Percentiles rank a stretch among this genome's conserved stretches.
phyloP scores from a whole-genome alignment of 2,888 invertebrate genomes.

The Osedax frankpressi region DNA sequence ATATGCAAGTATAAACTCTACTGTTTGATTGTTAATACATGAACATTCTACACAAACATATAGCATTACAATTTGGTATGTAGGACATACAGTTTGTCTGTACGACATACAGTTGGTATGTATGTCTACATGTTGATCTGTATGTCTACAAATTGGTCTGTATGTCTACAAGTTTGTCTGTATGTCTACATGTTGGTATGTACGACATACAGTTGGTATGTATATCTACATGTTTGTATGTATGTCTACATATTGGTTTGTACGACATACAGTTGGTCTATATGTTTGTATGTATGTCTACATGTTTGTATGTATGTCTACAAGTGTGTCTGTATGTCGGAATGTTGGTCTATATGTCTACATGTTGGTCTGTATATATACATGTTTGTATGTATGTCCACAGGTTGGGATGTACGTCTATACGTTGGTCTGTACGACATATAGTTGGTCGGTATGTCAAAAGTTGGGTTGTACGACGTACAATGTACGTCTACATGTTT shows the following conservation, averaged over 20 bases:
- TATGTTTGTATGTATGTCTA: not conserved
- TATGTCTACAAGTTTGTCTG: not conserved
- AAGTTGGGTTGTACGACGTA: too few species aligned
- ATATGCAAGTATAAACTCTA: too few species aligned
- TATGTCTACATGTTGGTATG: not conserved
- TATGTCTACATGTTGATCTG: not conserved
- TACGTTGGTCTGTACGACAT: not conserved
- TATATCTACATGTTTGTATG: not conserved
- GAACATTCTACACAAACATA: too few species aligned
- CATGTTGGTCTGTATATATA: not conserved
- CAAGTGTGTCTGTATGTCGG: not conserved
- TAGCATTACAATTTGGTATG: too few species aligned
- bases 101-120: not conserved
- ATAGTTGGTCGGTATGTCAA: not conserved
- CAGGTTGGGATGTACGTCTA: not conserved
- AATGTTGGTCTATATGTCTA: not conserved
- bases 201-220: not conserved
- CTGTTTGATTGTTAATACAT: too few species aligned
- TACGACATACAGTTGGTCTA: not conserved
- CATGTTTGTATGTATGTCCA: not conserved
- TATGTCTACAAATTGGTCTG: not conserved
- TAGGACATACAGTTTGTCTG: constrained; percentile 6
- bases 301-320: not conserved
- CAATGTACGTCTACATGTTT: too few species aligned
- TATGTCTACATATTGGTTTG: not conserved